A percentile compares a stretch with the other conserved stretches of the same genome.
These are phyloP conservation scores for Butorides virescens DNA, from an alignment of 2,113 vertebrate genomes.

Conservation along the genomic window DNA sequence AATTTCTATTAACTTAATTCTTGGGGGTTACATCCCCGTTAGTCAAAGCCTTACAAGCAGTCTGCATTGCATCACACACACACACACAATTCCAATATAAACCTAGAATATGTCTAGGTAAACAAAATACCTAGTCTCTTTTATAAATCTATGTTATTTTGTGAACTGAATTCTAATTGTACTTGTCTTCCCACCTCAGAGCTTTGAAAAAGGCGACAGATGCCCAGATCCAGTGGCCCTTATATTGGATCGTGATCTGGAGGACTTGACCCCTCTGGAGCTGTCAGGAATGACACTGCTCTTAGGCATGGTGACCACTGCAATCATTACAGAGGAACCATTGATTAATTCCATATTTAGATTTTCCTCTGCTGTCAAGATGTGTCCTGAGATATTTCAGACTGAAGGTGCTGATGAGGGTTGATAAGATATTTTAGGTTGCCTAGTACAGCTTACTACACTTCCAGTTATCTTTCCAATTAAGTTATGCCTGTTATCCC, in stretches of 20 bases:
- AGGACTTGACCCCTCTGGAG: not conserved
- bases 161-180: not conserved
- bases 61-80: not conserved
- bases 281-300: not conserved
- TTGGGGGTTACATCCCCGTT: not conserved
- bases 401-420: not conserved
- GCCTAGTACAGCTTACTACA: not conserved
- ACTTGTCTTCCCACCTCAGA: not conserved
- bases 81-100: not conserved
- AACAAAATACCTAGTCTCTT: not conserved
- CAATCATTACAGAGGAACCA: not conserved
- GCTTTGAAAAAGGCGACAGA: not conserved
- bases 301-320: not conserved
- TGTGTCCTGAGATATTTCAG: not conserved
- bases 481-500: conserved; percentile 21
- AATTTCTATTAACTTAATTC: not conserved
- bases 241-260: not conserved
- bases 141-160: not conserved
- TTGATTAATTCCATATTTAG: not conserved
- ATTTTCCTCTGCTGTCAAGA: conserved; percentile 6
- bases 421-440: not conserved
- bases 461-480: conserved; percentile 7
- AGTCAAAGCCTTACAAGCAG: not conserved
- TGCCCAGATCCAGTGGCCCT: not conserved
- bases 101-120: not conserved